phyloP scores from a whole-genome alignment of 2,888 invertebrate genomes.

The Chouioia cunea region DNA sequence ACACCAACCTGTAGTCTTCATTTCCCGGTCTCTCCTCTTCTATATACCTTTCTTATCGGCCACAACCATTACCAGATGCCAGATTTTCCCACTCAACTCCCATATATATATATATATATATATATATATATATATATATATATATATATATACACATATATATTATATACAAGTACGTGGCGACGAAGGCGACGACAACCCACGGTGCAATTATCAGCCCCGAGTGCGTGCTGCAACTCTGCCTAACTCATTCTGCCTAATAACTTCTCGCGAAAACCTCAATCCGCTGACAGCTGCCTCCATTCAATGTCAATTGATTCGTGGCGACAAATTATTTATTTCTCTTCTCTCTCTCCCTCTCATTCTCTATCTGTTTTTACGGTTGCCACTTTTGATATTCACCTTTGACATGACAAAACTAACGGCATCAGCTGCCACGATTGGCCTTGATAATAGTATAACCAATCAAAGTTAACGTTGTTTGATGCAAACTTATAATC shows the following conservation, averaged over 20 bases:
- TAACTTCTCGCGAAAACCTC: conserved; percentile 18
- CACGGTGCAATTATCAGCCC: conserved; percentile 9
- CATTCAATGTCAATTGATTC: neutral
- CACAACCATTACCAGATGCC: too few relatives aligned
- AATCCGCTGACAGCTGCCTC: neutral
- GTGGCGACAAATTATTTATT: too few relatives aligned
- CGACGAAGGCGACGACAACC: conserved; percentile 4
- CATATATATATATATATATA: too few relatives aligned
- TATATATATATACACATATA: neutral
- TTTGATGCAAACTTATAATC: too few relatives aligned
- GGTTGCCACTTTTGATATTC: neutral
- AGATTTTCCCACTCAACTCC: too few relatives aligned
- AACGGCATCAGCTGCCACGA: conserved; percentile 11
- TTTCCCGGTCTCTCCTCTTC: neutral
- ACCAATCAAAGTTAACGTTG: too few relatives aligned
- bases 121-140: neutral
- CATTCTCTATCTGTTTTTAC: too few relatives aligned
- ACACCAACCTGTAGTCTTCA: too few relatives aligned
- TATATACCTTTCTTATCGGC: neutral
- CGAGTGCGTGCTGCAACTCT: neutral
- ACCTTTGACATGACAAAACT: conserved; percentile 8
- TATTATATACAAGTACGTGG: neutral
- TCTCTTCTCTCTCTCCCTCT: too few relatives aligned
- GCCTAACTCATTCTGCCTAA: conserved; percentile 37
- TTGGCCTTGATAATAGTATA: too few relatives aligned